Conservation (phyloP, 2,888 invertebrate species). For the Metopia argyrocephala region DNA sequence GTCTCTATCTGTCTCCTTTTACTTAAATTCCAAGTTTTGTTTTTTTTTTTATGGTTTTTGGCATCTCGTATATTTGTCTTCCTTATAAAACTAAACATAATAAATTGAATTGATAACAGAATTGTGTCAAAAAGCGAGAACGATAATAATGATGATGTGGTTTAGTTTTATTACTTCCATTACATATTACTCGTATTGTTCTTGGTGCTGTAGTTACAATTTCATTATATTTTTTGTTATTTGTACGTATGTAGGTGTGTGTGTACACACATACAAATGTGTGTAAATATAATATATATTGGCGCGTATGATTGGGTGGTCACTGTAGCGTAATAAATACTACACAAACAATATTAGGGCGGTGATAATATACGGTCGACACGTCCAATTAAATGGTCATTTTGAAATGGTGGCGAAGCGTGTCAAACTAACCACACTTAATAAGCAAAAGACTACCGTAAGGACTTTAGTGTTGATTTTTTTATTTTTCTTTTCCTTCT, state of each 20-base stretch:
- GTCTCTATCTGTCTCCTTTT: conserved; percentile 13
- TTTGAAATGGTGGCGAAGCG: conserved; percentile 57
- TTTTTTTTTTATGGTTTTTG: no score
- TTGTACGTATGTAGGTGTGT: neutral
- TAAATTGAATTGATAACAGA: conserved; percentile 54
- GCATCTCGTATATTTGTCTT: conserved; percentile 1
- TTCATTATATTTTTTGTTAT: neutral
- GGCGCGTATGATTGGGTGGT: conserved; percentile 47
- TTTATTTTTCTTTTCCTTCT: neutral
- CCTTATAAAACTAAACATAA: conserved; percentile 21
- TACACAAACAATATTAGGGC: conserved; percentile 46
- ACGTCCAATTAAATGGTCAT: conserved; percentile 51
- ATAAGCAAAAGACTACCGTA: conserved; percentile 30
- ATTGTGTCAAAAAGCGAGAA: conserved; percentile 31
- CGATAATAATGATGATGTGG: conserved; percentile 26
- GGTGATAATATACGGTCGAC: conserved; percentile 49
- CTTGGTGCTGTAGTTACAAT: neutral
- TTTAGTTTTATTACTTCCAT: no score
- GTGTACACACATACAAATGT: neutral
- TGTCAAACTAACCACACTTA: conserved; percentile 55
- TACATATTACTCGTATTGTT: no score
- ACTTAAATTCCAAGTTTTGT: no score
- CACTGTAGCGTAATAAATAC: conserved; percentile 51
- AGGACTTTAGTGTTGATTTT: neutral
- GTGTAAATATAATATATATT: neutral